Evolutionary conservation across 2,113 vertebrate species (phyloP), one percentile per base, ranked within the genome.

Genomic region (Ardeotis arabs): DNA sequence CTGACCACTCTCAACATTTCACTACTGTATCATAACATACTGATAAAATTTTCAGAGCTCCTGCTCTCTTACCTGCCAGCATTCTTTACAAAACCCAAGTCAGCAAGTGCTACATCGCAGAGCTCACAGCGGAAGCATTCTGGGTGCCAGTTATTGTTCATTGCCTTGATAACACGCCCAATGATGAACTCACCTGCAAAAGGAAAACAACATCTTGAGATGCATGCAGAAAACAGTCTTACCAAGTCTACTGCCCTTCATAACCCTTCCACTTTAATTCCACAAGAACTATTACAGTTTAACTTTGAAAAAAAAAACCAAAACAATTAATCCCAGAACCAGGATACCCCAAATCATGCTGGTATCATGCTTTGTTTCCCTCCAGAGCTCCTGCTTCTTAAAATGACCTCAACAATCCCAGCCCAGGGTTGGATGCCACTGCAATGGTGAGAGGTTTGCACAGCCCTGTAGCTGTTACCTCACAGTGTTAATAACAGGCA

Each of bases 131-230:
- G 97, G 96, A 98, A 98, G 73, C 98, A 98, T 9, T 97, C 98
- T 0, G 98, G 98, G 85, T 98, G 98, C 98, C 98, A 98, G 87
- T 97, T 98, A 87, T 96, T 98, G 90, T 98, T 98, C 98, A 98
- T 98, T n/a, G 98, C 98, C 95, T 98, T 98, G 97, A 98, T 98
- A 72, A 98, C 98, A 2, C 98, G 98, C 28, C 98, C 98, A 14
- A 98, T 97, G 90, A 98, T 98, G 94, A 98, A 98, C 84, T 98
- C 98, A 2, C 98, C 98, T 98, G 62, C 60, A 89, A 94, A 63
- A 95, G 15, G 21, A 92, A 93, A 66, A 58, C 49, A 77, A 53
- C 31, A 60, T 31, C 63, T 47, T 79, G 39, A 95, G 50, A 86
- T 13, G 16, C 17, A 67, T 13, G 35, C 44, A 75, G 24, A 39